Evolutionary conservation across 92 coral and sea anemone genomes (phyloP), one percentile per base, ranked within the genome.

Genomic region (Heteractis magnifica): DNA sequence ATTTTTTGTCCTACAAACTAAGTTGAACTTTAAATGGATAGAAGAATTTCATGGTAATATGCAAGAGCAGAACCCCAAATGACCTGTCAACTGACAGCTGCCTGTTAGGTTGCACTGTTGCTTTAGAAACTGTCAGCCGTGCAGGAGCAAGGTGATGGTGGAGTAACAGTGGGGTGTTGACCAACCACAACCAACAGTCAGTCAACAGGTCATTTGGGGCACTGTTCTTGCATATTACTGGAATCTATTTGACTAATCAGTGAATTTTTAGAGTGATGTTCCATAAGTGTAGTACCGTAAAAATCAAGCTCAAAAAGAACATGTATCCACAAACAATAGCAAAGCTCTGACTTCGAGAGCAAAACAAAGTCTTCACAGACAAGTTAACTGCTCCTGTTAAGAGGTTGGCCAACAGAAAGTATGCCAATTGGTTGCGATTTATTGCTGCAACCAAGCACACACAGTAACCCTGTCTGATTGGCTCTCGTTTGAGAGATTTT

Each of bases 311-410:
- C 52, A 94, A 74, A 10, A 81, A 65, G 52, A 95, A 51, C 86
- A 95, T 79, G 71, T 95, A 95, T 21, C 82, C 7, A 76, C 90
- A 78, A 72, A 95, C 89, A 44, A 92, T 84, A 6, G 78, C 15
- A 85, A 93, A 84, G 48, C 98, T 97, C 71, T 79, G 55, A 49
- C 77, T 18, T n/a, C 89, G 51, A 49, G 93, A 77, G 62, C 96
- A 89, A 71, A 80, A 89, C 5, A 95, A 79, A 15, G 98, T 95
- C 51, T 90, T 83, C n/a, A 94, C 72, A 8, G 92, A 87, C 82
- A 95, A 88, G 81, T 95, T 95, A 4, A 95, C 93, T 2, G 82
- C 20, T 79, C 98, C 98, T 10, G 98, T 95, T 15, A 94, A 75
- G 51, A 95, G 68, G 65, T 95, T 95, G 12, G 98, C 94, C 34